A percentile compares a stretch with the other conserved stretches of the same genome.
Conservation (phyloP, 2,797 vertebrate species). For the Notolepis coatsorum region DNA sequence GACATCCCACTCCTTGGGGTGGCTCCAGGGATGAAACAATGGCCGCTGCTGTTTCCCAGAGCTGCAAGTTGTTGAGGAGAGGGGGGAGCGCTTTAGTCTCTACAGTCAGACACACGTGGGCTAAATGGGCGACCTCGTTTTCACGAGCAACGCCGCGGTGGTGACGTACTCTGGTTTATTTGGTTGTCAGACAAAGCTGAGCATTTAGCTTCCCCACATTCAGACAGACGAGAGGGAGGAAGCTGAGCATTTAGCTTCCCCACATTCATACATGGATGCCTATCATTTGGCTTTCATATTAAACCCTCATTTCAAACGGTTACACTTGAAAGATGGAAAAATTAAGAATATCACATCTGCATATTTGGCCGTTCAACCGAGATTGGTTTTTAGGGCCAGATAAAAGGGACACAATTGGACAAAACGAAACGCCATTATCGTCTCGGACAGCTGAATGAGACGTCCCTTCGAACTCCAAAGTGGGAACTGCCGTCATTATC, state of each 20-base stretch:
- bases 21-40: conserved; percentile 51
- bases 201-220: conserved; percentile 25
- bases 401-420: conserved; percentile 61
- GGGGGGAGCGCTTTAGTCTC: conserved; percentile 51
- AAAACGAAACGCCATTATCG: conserved; percentile 71
- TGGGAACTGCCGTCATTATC: conserved; percentile 70
- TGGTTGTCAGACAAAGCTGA: conserved; percentile 12
- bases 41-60: conserved; percentile 51
- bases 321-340: conserved; percentile 27
- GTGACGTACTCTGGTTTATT: conserved; percentile 46
- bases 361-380: neutral
- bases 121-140: conserved; percentile 60
- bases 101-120: conserved; percentile 40
- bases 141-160: conserved; percentile 33
- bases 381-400: conserved; percentile 42
- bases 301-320: conserved; percentile 18
- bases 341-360: conserved; percentile 30
- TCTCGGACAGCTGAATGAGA: conserved; percentile 70
- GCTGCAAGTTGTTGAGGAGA: conserved; percentile 42
- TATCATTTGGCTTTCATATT: neutral
- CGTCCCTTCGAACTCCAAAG: conserved; percentile 60
- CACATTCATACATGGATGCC: neutral
- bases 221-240: conserved; percentile 38
- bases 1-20: conserved; percentile 8
- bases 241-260: conserved; percentile 10